A percentile compares a stretch with the other conserved stretches of the same genome.
phyloP scores from a whole-genome alignment of 2,888 invertebrate species.

The Dryococelus australis region DNA sequence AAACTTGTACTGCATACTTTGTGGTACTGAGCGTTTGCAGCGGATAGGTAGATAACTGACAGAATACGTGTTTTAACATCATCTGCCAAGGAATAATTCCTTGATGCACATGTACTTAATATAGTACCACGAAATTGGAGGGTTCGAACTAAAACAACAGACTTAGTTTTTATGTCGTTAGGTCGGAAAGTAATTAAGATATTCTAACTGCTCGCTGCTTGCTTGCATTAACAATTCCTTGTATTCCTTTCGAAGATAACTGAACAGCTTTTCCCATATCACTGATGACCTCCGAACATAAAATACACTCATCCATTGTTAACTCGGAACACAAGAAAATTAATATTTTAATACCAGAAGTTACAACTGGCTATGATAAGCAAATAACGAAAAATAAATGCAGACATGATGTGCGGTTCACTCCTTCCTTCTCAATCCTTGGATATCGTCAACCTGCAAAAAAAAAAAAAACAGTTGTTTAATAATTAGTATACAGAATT shows the following conservation, averaged over 20 bases:
- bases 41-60: neutral
- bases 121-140: neutral
- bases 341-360: neutral
- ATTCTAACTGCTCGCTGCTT: neutral
- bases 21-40: neutral
- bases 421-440: too few relatives aligned
- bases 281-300: neutral
- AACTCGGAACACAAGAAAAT: neutral
- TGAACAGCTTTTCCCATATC: neutral
- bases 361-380: neutral
- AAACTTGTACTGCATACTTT: neutral
- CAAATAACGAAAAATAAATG: too few relatives aligned
- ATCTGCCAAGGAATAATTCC: neutral
- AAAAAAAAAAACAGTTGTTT: too few relatives aligned
- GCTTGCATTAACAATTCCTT: neutral
- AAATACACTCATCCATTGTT: neutral
- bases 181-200: neutral
- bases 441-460: too few relatives aligned
- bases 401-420: too few relatives aligned
- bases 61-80: neutral
- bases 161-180: too few relatives aligned
- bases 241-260: slow-evolving; percentile 1
- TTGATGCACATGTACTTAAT: neutral
- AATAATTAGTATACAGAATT: too few relatives aligned
- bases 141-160: neutral